A percentile compares a stretch with the other conserved stretches of the same genome.
Conservation (phyloP, 1,140 invertebrate species). For the Steinernema feltiae region DNA sequence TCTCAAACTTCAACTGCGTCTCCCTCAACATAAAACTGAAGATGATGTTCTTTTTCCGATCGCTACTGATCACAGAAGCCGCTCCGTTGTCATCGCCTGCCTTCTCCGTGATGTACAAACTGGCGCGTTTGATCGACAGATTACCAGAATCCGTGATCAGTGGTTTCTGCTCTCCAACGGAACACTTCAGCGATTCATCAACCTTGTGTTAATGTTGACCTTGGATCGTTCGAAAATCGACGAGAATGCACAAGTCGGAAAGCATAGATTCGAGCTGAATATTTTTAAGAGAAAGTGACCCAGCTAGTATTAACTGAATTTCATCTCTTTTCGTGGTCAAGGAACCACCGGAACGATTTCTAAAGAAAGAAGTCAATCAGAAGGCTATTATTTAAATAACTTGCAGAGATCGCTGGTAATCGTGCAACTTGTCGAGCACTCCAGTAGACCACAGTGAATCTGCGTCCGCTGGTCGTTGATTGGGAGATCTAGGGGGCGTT, state of each 20-base stretch:
- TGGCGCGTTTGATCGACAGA: constrained; percentile 37
- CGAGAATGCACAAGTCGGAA: constrained; percentile 27
- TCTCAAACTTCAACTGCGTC: constrained; percentile 9
- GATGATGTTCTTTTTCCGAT: constrained; percentile 43
- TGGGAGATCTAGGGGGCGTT: not conserved
- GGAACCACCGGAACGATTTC: not conserved
- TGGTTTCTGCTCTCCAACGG: constrained; percentile 14
- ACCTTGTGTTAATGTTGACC: constrained; percentile 20
- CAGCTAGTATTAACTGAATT: constrained; percentile 1
- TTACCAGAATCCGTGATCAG: constrained; percentile 22
- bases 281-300: constrained; percentile 15
- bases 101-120: constrained; percentile 40
- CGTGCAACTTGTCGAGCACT: constrained; percentile 40
- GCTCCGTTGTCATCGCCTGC: constrained; percentile 19
- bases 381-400: not conserved
- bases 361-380: not conserved
- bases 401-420: constrained; percentile 39
- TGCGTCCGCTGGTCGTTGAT: not conserved
- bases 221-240: constrained; percentile 23
- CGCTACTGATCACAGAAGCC: constrained; percentile 17
- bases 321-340: constrained; percentile 7
- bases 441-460: constrained; percentile 25
- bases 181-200: not conserved
- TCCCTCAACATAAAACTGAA: constrained; percentile 43
- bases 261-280: constrained; percentile 32